Conservation (phyloP, 2,888 invertebrate genomes). For the Eupithecia abbreviata region DNA sequence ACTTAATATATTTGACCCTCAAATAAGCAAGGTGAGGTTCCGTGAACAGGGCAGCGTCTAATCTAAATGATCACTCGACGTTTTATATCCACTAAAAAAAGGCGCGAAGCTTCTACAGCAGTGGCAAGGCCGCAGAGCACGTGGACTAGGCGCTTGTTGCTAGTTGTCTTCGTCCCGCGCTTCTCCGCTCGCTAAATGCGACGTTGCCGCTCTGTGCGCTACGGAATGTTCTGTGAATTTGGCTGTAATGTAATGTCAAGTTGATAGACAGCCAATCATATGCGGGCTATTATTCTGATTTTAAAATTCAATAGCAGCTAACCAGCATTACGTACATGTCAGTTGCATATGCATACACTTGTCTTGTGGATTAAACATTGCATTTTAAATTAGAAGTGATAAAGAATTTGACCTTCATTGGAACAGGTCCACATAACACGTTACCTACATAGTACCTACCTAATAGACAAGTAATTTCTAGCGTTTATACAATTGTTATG, state of each 20-base stretch:
- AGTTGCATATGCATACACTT: slow-evolving; percentile 21
- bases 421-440: slow-evolving; percentile 19
- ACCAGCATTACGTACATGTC: slow-evolving; percentile 12
- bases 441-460: slow-evolving; percentile 15
- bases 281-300: slow-evolving; percentile 39
- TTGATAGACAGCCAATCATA: slow-evolving; percentile 52
- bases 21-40: slow-evolving; percentile 23
- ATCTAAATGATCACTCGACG: slow-evolving; percentile 54
- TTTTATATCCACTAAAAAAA: slow-evolving; percentile 70
- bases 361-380: slow-evolving; percentile 12
- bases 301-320: slow-evolving; percentile 16
- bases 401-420: slow-evolving; percentile 51
- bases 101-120: slow-evolving; percentile 75
- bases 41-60: slow-evolving; percentile 48
- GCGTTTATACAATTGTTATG: slow-evolving; percentile 33
- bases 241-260: slow-evolving; percentile 62
- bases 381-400: slow-evolving; percentile 37
- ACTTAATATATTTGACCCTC: slow-evolving; percentile 1
- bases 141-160: slow-evolving; percentile 80
- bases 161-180: slow-evolving; percentile 58
- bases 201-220: slow-evolving; percentile 72
- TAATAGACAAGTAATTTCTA: slow-evolving; percentile 32
- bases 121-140: slow-evolving; percentile 79
- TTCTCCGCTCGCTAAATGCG: slow-evolving; percentile 55
- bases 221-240: slow-evolving; percentile 61